Conservation (phyloP, 2,888 invertebrate genomes). For the Candidula unifasciata region DNA sequence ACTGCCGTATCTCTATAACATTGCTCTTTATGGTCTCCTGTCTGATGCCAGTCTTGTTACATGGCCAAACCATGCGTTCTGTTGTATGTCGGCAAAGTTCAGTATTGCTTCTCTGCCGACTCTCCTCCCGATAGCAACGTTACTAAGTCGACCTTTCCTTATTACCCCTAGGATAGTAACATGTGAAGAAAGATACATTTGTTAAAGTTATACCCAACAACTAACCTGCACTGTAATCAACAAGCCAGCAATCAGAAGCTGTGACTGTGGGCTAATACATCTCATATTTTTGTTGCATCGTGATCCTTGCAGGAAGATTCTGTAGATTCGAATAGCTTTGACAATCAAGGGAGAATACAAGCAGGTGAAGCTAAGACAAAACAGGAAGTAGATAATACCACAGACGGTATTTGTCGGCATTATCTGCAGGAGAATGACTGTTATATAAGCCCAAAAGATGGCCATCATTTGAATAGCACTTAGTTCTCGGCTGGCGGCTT, state of each 20-base stretch:
- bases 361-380: constrained; percentile 56
- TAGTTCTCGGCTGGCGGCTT: constrained; percentile 68
- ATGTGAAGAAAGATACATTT: too few species aligned
- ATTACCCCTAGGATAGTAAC: too few species aligned
- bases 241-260: constrained; percentile 49
- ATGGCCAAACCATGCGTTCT: too few species aligned
- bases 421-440: constrained; percentile 59
- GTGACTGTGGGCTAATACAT: constrained; percentile 54
- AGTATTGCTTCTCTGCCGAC: too few species aligned
- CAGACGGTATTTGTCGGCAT: constrained; percentile 55
- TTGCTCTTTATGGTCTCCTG: too few species aligned
- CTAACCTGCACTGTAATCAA: constrained; percentile 56
- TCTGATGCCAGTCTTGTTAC: too few species aligned
- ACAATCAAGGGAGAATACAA: constrained; percentile 61
- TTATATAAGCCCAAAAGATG: constrained; percentile 62
- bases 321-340: constrained; percentile 58
- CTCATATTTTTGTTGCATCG: constrained; percentile 52
- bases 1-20: too few species aligned
- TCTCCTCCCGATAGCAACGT: too few species aligned
- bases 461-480: constrained; percentile 66
- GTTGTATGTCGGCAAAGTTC: too few species aligned
- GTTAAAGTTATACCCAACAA: background rate
- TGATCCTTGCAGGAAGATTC: constrained; percentile 59
- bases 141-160: too few species aligned
- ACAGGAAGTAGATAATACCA: constrained; percentile 51